Base-by-base conservation (phyloP, 2,888 invertebrate genomes). In the Rambutsinella grinnellia region DNA sequence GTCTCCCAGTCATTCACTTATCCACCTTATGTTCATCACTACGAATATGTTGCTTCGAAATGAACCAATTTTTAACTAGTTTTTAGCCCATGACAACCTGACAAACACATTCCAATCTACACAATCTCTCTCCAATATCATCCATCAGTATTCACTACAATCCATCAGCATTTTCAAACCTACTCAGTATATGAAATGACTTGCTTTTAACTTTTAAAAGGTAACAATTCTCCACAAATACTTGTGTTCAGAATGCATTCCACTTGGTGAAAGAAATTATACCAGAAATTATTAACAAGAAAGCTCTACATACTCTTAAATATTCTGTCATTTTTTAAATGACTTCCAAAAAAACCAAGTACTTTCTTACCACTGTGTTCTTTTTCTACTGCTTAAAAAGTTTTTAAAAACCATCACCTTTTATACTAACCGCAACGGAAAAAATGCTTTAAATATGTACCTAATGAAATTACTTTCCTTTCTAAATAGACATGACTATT, bases 11-110 rank as follows among this genome's bases (percentile, higher is more conserved):
- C 80, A 36, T 78, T 80, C 63, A 72, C 62, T 24, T 81, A 82
- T 69, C 82, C 82, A 27, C 81, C 81, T n/a, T 82, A 80, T 60
- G 76, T 80, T 69, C 80, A 80, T 70, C 74, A 79, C 15, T 81
- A 80, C 54, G 82, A 82, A 61, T 76, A 81, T 46, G 56, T 78
- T 24, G 69, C 75, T 15, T 75, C 74, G n/a, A 44, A 63, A 51
- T 62, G 13, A 36, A 36, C n/a, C n/a, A n/a, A n/a, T n/a, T n/a
- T n/a, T n/a, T n/a, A n/a, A n/a, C n/a, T n/a, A n/a, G n/a, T n/a
- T n/a, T n/a, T n/a, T n/a, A n/a, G n/a, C n/a, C n/a, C n/a, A n/a
- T n/a, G n/a, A n/a, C n/a, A n/a, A n/a, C n/a, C n/a, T n/a, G n/a
- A n/a, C n/a, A n/a, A n/a, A 54, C 15, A 15, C 13, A 54, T 23